Base-by-base conservation (phyloP, 2,888 invertebrate species). In the Watsonalla binaria region DNA sequence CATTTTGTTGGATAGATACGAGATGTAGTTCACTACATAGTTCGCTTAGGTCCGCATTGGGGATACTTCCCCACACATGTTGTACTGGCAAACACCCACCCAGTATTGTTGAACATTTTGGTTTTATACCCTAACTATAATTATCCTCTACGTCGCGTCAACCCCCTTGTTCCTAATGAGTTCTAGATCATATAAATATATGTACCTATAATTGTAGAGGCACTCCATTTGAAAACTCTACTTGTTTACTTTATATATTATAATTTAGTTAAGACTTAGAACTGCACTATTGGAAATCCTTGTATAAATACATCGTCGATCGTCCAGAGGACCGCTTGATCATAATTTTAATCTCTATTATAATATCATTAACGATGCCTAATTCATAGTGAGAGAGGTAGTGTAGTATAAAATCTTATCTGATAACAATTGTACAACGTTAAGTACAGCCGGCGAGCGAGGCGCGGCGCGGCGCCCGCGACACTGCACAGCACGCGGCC, bases 111-210 rank as follows among this genome's bases (percentile, higher is more conserved):
- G 63, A 63, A 61, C 58, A 59, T 60, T 56, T 63, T 56, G 46
- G 55, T 47, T 51, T 60, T 56, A 55, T 68, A 71, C 58, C 60
- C 62, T 56, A 59, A 63, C 58, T 60, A 58, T 65, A 68, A 62
- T 66, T 67, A 62, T 66, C 66, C 68, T 66, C 64, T 69, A 72
- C 66, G 65, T 77, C 71, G 65, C 74, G 69, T 72, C 74, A 60
- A 74, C 73, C 72, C 73, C 74, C 78, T 79, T 81, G 82, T 80
- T 84, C 77, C 77, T 80, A 76, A 80, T 86, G 75, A 81, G 84
- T 90, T 90, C 90, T 90, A 90, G 90, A 90, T 90, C 90, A 89
- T 90, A 90, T 89, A 86, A 90, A 90, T 90, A 90, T 90, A 88
- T 84, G 66, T 77, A 74, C 75, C 68, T 77, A 72, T 69, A 72